Evolutionary conservation across 2,888 invertebrate genomes (phyloP).

Genomic region (Coenonympha glycerion): DNA sequence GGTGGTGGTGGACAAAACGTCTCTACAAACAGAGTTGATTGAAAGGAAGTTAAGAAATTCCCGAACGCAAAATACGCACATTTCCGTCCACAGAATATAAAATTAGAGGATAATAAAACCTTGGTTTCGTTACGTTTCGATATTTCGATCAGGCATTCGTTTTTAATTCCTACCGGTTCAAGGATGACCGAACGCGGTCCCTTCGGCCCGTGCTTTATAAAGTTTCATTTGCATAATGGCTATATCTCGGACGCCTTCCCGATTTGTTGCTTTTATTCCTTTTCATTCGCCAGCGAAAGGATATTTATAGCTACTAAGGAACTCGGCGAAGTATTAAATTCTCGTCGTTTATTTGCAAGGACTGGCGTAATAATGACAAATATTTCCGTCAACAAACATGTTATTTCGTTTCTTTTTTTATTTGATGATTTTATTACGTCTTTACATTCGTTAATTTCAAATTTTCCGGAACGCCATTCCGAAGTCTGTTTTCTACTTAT

Average conservation of each 20-base stretch:
- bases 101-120: neutral
- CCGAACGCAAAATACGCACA: neutral
- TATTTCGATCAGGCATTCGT: no score
- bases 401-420: no score
- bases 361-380: no score
- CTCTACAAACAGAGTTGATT: no score
- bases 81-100: neutral
- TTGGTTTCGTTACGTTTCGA: neutral
- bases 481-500: no score
- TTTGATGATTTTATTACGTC: no score
- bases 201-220: conserved; percentile 17
- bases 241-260: conserved; percentile 16
- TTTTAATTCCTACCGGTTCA: conserved; percentile 45
- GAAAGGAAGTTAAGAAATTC: neutral
- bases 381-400: no score
- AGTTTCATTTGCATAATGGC: conserved; percentile 27
- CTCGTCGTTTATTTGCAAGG: neutral
- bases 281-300: conserved; percentile 10
- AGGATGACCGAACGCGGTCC: conserved; percentile 38
- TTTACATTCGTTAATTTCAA: no score
- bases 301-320: conserved; percentile 4
- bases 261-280: conserved; percentile 17
- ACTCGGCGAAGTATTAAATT: neutral
- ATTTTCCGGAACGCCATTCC: no score
- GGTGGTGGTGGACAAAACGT: no score